Conservation (phyloP, 2,797 vertebrate species). For the Telmatherina bonti region DNA sequence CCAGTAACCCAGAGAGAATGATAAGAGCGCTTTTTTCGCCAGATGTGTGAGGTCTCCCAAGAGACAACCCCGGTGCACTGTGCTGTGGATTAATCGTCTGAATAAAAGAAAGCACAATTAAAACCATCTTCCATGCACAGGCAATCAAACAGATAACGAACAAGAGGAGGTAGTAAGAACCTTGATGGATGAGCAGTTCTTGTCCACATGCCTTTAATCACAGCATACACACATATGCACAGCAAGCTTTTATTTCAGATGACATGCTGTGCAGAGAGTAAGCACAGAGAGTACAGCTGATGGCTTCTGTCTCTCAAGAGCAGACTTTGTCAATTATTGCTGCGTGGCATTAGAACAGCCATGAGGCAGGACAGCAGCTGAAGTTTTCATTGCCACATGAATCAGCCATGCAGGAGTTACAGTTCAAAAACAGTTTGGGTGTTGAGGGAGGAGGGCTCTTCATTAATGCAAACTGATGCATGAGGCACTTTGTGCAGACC, state of each 20-base stretch:
- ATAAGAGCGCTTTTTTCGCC: slow-evolving; percentile 48
- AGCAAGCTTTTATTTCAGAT: slow-evolving; percentile 47
- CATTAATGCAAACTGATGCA: not conserved
- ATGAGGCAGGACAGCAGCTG: slow-evolving; percentile 31
- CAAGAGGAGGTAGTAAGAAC: slow-evolving; percentile 9
- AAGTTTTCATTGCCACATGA: slow-evolving; percentile 66
- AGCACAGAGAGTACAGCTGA: slow-evolving; percentile 57
- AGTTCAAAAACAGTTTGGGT: slow-evolving; percentile 14
- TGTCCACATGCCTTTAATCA: slow-evolving; percentile 5
- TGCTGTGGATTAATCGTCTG: slow-evolving; percentile 74
- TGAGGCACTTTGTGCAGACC: not conserved
- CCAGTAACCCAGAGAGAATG: slow-evolving; percentile 53
- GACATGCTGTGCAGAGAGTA: slow-evolving; percentile 43
- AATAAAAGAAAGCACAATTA: slow-evolving; percentile 80
- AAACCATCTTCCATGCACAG: slow-evolving; percentile 67
- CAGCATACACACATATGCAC: slow-evolving; percentile 13
- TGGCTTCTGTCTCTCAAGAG: slow-evolving; percentile 60
- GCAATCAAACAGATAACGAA: slow-evolving; percentile 56
- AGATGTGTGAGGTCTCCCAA: slow-evolving; percentile 72
- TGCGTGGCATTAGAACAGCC: slow-evolving; percentile 9
- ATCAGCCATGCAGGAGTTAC: slow-evolving; percentile 60
- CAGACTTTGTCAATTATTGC: slow-evolving; percentile 47
- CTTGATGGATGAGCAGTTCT: slow-evolving; percentile 54
- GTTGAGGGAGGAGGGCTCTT: not conserved
- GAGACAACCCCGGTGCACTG: slow-evolving; percentile 65